Evolutionary conservation across 1,140 invertebrate genomes (phyloP), one percentile per base, ranked within the genome.

Genomic region (Aphelinus atriplicis): DNA sequence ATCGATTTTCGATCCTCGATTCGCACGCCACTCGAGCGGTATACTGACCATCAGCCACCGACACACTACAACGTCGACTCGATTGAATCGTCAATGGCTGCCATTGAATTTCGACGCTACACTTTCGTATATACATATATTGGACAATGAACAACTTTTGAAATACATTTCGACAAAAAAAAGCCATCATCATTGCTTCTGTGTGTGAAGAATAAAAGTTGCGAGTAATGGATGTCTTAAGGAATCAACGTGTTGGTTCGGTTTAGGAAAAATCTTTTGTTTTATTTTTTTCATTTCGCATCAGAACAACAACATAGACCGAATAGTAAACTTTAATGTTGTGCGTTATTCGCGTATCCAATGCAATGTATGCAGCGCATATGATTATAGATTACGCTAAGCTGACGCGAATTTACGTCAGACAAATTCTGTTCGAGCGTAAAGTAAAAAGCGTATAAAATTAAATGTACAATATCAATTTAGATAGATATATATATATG

Each of bases 311-410:
- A 74, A 68, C 71, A 61, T 84, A 85, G 80, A 79, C 78, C 81
- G 81, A 84, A 62, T 72, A 81, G 72, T 82, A 82, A 83, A 80
- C 75, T 80, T 85, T 82, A 84, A 86, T 85, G 83, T 86, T 86
- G 80, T 84, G 81, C 80, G 83, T 84, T 81, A 81, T 75, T 68
- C 10, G 56, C 77, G 74, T 79, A 78, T 63, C 74, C 62, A 72
- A 62, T 77, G 56, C 66, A 75, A 48, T 76, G 71, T 78, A 26
- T 26, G 67, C 56, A 68, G 47, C 1, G 42, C 42, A 57, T 48
- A 57, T 47, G 26, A 68, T 50, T 57, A 26, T 46, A 57, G 3
- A 68, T 47, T 68, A 7, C 6, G 3, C 45, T 68, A 58, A 58
- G 45, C 66, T n/a, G 55, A 58, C 56, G 43, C 42, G 43, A 7